A percentile compares a stretch with the other conserved stretches of the same genome.
Conservation (phyloP, 2,797 vertebrate genomes). For the Moxostoma hubbsi region DNA sequence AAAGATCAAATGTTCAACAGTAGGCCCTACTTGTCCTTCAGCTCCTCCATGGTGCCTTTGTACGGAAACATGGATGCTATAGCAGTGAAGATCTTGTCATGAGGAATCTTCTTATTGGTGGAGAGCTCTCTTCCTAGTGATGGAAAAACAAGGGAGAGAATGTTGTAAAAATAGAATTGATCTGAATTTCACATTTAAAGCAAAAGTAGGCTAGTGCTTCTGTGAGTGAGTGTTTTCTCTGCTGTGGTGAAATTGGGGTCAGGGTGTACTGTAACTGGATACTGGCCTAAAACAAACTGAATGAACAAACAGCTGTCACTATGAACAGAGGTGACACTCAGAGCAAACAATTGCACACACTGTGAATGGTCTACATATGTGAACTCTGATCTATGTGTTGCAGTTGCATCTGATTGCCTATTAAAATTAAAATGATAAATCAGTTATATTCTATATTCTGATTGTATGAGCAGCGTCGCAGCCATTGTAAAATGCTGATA, state of each 20-base stretch:
- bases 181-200: not conserved
- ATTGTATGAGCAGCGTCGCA: too few species aligned
- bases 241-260: slow-evolving; percentile 10
- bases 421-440: too few species aligned
- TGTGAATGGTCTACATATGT: not conserved
- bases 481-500: too few species aligned
- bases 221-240: slow-evolving; percentile 23
- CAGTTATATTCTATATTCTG: too few species aligned
- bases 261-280: slow-evolving; percentile 64
- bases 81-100: slow-evolving; percentile 95
- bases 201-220: too few species aligned
- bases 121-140: slow-evolving; percentile 82
- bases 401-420: not conserved
- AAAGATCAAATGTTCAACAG: not conserved
- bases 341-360: slow-evolving; percentile 52
- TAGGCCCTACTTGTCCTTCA: slow-evolving; percentile 91
- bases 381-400: not conserved
- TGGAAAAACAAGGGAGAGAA: slow-evolving; percentile 46
- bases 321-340: slow-evolving; percentile 2
- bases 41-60: slow-evolving; percentile 92
- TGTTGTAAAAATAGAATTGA: not conserved
- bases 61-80: slow-evolving; percentile 98
- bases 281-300: slow-evolving; percentile 58
- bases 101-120: slow-evolving; percentile 86
- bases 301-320: slow-evolving; percentile 48